Conservation (phyloP, 2,888 invertebrate genomes). For the Fragum whitleyi region DNA sequence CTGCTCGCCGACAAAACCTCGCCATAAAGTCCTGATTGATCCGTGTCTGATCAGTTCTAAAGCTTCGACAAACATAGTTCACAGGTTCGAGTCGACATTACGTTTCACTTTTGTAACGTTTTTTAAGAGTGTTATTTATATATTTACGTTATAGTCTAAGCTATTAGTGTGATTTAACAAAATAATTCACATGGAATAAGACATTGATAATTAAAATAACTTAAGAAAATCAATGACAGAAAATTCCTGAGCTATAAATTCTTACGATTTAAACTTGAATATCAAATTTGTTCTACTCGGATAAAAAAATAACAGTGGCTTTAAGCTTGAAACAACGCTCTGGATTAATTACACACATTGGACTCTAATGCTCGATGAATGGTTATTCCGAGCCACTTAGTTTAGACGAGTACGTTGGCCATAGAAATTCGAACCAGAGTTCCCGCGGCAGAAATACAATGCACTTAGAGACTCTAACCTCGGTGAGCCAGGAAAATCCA, state of each 20-base stretch:
- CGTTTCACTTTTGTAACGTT: slow-evolving; percentile 27
- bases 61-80: slow-evolving; percentile 69
- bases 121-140: slow-evolving; percentile 21
- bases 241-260: no score
- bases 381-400: slow-evolving; percentile 77
- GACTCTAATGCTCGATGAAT: slow-evolving; percentile 74
- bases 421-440: slow-evolving; percentile 26
- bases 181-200: background rate
- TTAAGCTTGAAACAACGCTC: background rate
- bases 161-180: background rate
- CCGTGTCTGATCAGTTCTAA: slow-evolving; percentile 65
- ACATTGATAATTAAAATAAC: background rate
- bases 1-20: slow-evolving; percentile 53
- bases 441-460: slow-evolving; percentile 49
- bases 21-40: slow-evolving; percentile 67
- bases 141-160: no score
- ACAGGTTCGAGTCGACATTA: slow-evolving; percentile 61
- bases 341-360: slow-evolving; percentile 27
- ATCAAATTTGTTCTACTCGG: no score
- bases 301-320: background rate
- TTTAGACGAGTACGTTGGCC: slow-evolving; percentile 76
- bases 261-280: no score
- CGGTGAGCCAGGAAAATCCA: slow-evolving; percentile 60
- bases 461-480: slow-evolving; percentile 62
- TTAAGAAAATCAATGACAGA: no score